Evolutionary conservation across 2,113 vertebrate species (phyloP), one percentile per base, ranked within the genome.

Genomic region (Rissa tridactyla): DNA sequence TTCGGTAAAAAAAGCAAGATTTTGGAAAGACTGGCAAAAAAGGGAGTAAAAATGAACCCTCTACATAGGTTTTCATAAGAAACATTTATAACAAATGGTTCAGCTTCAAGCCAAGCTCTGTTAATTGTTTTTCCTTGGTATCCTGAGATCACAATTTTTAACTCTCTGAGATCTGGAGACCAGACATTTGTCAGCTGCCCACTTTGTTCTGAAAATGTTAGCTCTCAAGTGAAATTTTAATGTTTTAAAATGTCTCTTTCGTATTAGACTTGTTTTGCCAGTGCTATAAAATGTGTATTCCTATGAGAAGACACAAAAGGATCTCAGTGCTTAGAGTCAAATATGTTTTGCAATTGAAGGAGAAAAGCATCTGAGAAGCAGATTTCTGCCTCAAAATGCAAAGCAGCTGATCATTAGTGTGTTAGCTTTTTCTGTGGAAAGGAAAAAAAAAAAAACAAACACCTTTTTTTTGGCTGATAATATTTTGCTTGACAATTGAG

Each of bases 171-270:
- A 83, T 95, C 36, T 90, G 15, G 88, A 92, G 85, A 93, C 40
- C 49, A 85, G 92, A 82, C 88, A 88, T 96, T 97, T 95, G 60
- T 86, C 92, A 96, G 66, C 21, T 96, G 75, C 46, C 78, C 6
- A 30, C 78, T 94, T 97, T 96, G 76, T 96, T 95, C 61, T 88
- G 84, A 94, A 98, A 97, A 95, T 89, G n/a, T 92, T 94, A 86
- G 40, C 71, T 95, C 82, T 97, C 87, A n/a, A 73, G 94, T 69
- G 96, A 90, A 94, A 88, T 81, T 40, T 75, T 72, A 19, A n/a
- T 42, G 55, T 88, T 96, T 97, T 61, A 86, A 91, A 81, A 82
- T 90, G 58, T 91, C 46, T 87, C 80, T 82, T 71, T 96, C 46
- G 78, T 70, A 84, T 80, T 90, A 46, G n/a, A 68, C 32, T 95